Evolutionary conservation across 2,888 invertebrate species (phyloP), one percentile per base, ranked within the genome.

Genomic region (Eilema caniola): DNA sequence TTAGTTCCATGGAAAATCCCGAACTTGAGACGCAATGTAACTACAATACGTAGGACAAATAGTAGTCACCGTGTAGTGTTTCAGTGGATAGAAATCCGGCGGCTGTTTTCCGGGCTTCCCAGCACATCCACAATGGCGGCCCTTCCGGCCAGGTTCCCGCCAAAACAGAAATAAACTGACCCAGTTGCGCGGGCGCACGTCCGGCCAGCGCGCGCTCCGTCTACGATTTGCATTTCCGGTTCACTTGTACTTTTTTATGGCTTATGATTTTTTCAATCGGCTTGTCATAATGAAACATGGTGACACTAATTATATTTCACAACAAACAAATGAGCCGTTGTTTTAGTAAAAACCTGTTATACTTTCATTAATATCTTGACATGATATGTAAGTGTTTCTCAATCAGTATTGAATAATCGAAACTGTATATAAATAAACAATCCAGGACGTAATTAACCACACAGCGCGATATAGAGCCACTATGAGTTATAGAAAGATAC

Each of bases 121-220:
- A 83, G 89, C 90, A 88, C 93, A 91, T 93, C 94, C 90, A 95
- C 95, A 95, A 95, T 95, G 94, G 94, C 92, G 93, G 85, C 92
- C 89, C 89, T 93, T 95, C 95, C 95, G 95, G 94, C 93, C 93
- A 91, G 92, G 93, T 94, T 95, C 95, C 94, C 95, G 95, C 94
- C 95, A 93, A 94, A 95, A 92, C 94, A 93, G 93, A 95, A 95
- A 95, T 95, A 95, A 92, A 89, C 92, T 94, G 95, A 94, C 95
- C 95, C 88, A 95, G 91, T 93, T 95, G 89, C 92, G 90, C 88
- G 90, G 84, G 86, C 91, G 90, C 92, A 92, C 89, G 87, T 89
- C 93, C 94, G 93, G 93, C 90, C 88, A 85, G 74, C 76, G 85
- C 85, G 87, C 89, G 84, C 90, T 87, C 88, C 86, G 88, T 86